Evolutionary conservation across 2,113 vertebrate species (phyloP).

Genomic region (Sterrhoptilus dennistouni): DNA sequence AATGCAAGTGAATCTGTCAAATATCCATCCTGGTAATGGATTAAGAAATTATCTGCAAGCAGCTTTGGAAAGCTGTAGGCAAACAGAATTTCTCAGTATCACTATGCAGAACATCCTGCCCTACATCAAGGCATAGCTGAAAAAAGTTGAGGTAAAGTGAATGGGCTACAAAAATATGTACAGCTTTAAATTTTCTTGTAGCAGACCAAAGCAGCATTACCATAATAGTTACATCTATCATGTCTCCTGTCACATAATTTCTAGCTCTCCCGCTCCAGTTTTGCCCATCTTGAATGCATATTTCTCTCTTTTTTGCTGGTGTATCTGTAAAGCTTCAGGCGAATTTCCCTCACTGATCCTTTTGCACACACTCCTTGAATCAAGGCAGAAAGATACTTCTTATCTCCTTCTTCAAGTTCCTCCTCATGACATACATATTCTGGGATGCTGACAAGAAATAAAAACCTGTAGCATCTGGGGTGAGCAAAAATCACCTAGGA

Average conservation of each 20-base stretch:
- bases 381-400: conserved; percentile 2
- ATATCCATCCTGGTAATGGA: conserved; percentile 25
- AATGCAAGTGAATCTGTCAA: conserved; percentile 44
- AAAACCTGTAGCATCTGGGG: background rate
- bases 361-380: background rate
- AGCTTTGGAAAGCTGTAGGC: conserved; percentile 43
- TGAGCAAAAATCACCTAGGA: background rate
- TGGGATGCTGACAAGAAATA: background rate
- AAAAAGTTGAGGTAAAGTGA: background rate
- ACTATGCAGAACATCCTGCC: conserved; percentile 14
- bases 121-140: background rate
- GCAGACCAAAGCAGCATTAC: conserved; percentile 43
- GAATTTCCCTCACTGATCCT: background rate
- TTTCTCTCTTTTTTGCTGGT: conserved; percentile 1
- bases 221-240: conserved; percentile 40
- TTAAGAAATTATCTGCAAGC: conserved; percentile 52
- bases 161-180: conserved; percentile 46
- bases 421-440: background rate
- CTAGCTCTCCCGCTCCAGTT: background rate
- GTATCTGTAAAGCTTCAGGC: conserved; percentile 30
- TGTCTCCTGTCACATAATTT: conserved; percentile 23
- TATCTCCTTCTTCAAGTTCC: background rate
- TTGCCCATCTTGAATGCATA: background rate
- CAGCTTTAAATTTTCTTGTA: conserved; percentile 30
- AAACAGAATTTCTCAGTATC: conserved; percentile 45